phyloP scores from a whole-genome alignment of 2,797 vertebrate genomes.

The Enteromius treurensis region DNA sequence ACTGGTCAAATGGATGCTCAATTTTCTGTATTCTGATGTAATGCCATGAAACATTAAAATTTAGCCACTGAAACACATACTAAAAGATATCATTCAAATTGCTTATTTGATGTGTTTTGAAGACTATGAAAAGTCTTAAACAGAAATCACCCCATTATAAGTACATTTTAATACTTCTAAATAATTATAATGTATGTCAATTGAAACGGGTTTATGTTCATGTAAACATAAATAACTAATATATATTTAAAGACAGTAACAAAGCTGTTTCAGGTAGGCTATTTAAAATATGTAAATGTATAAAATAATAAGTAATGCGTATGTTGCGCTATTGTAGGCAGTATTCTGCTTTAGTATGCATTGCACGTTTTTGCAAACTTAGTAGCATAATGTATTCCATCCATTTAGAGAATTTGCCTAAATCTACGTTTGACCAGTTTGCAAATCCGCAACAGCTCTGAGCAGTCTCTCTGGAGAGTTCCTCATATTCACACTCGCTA shows the following conservation, averaged over 20 bases:
- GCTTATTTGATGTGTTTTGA: conserved; percentile 3
- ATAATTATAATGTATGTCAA: neutral
- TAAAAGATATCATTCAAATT: conserved; percentile 5
- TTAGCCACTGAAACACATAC: conserved; percentile 24
- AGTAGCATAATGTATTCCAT: neutral
- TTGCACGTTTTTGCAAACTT: neutral
- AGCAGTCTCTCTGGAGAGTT: conserved; percentile 9
- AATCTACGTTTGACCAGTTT: too few relatives aligned
- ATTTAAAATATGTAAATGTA: neutral
- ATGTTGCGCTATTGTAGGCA: neutral
- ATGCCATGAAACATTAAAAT: conserved; percentile 28
- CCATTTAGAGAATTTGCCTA: neutral
- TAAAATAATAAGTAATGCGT: neutral
- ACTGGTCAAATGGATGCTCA: conserved; percentile 45
- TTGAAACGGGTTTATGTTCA: neutral
- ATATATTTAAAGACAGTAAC: neutral
- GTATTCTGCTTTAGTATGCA: neutral
- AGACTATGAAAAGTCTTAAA: neutral
- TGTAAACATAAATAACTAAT: neutral
- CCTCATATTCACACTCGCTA: conserved; percentile 3
- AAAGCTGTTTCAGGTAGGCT: neutral
- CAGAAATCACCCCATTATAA: neutral
- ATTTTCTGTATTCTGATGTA: conserved; percentile 52
- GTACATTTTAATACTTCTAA: neutral
- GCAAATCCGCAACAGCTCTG: neutral